These are phyloP conservation scores for Leptinotarsa haldemani DNA, from an alignment of 2,888 invertebrate genomes.

Conservation along the genomic window DNA sequence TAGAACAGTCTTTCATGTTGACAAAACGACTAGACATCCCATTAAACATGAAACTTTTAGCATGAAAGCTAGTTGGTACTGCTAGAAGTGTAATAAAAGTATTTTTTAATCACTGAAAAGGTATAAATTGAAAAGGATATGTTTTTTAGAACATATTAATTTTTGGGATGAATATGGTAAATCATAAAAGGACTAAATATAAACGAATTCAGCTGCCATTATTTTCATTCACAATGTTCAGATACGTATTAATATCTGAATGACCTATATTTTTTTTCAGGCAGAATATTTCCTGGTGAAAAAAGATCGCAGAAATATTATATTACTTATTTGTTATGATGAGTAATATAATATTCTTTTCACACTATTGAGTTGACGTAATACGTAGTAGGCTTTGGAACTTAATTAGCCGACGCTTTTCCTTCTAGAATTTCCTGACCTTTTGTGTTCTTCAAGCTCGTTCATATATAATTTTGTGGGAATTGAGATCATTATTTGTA, in stretches of 20 bases:
- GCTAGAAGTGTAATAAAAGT: no score
- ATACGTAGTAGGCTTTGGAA: neutral
- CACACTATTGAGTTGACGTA: neutral
- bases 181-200: no score
- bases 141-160: no score
- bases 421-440: neutral
- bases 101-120: no score
- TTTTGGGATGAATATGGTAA: no score
- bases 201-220: no score
- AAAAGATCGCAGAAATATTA: neutral
- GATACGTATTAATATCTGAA: neutral
- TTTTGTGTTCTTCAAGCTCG: neutral
- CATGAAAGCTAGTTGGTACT: no score
- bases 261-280: neutral
- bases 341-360: slow-evolving; percentile 13
- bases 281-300: neutral
- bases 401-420: neutral
- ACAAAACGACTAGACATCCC: no score
- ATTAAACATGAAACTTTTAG: no score
- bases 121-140: no score
- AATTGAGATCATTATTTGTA: neutral
- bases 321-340: neutral
- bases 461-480: neutral
- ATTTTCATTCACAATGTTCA: no score
- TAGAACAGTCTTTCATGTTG: no score